Evolutionary conservation across 2,888 invertebrate species (phyloP).

Genomic region (Cerastis rubricosa): DNA sequence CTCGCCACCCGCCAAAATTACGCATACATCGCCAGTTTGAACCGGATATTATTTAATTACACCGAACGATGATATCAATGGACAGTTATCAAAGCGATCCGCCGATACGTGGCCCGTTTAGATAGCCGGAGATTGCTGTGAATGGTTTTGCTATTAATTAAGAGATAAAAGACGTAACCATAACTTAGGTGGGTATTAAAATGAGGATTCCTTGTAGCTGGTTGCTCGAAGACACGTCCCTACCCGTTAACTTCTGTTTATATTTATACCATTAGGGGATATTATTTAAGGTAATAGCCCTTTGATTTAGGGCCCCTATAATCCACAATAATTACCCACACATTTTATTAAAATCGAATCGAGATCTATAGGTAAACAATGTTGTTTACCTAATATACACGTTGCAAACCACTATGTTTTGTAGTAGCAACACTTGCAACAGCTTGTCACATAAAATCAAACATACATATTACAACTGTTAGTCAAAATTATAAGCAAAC

Average conservation of each 20-base stretch:
- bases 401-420: conserved; percentile 23
- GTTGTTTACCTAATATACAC: conserved; percentile 37
- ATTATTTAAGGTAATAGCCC: conserved; percentile 29
- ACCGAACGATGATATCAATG: conserved; percentile 61
- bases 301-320: conserved; percentile 25
- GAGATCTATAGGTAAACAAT: conserved; percentile 18
- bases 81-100: conserved; percentile 67
- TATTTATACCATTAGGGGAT: conserved; percentile 22
- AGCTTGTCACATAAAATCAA: conserved; percentile 46
- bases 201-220: conserved; percentile 43
- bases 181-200: conserved; percentile 53
- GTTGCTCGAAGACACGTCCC: conserved; percentile 20
- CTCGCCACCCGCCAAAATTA: conserved; percentile 55
- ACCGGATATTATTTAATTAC: conserved; percentile 67
- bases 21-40: conserved; percentile 66
- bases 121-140: conserved; percentile 50
- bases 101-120: conserved; percentile 60
- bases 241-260: conserved; percentile 24
- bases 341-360: conserved; percentile 37
- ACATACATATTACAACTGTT: conserved; percentile 33
- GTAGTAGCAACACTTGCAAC: conserved; percentile 34
- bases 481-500: conserved; percentile 14
- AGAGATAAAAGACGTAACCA: conserved; percentile 72
- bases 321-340: conserved; percentile 34
- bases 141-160: conserved; percentile 75